Percentiles rank a stretch among this genome's conserved stretches.
These are phyloP conservation scores for Aphelinus atriplicis DNA, from an alignment of 1,140 invertebrate species.

Conservation along the genomic window DNA sequence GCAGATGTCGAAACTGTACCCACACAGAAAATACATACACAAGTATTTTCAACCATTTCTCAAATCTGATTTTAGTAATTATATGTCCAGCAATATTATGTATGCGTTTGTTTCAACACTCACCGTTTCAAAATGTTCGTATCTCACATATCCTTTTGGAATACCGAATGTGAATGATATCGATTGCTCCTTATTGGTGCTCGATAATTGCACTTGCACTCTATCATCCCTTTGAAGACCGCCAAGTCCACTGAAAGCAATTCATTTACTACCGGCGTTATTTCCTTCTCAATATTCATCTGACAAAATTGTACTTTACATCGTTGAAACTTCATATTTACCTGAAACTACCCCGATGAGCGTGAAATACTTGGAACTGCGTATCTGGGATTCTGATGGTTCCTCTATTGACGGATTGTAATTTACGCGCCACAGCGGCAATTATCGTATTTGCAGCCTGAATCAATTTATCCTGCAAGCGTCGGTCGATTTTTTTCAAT, in stretches of 20 bases:
- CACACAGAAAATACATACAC: neutral
- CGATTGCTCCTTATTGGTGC: neutral
- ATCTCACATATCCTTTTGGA: neutral
- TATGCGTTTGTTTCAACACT: neutral
- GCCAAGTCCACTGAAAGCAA: neutral
- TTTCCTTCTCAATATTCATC: neutral
- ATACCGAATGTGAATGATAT: slow-evolving; percentile 10
- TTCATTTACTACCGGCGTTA: neutral
- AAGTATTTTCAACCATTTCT: neutral
- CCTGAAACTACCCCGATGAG: slow-evolving; percentile 3
- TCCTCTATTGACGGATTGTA: neutral
- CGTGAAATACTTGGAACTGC: neutral
- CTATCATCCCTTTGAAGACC: neutral
- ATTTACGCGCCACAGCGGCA: neutral
- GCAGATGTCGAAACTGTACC: neutral
- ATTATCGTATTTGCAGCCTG: slow-evolving; percentile 1
- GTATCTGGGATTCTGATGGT: neutral
- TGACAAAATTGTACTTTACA: neutral
- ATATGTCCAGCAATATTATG: neutral
- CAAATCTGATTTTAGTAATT: too few relatives aligned
- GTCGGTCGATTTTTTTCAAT: too few relatives aligned
- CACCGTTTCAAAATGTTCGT: neutral
- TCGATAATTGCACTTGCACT: neutral
- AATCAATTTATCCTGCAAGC: neutral
- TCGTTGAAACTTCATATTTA: neutral